A percentile compares a stretch with the other conserved stretches of the same genome.
Conservation (phyloP, 1,140 invertebrate species). For the Popillia japonica region DNA sequence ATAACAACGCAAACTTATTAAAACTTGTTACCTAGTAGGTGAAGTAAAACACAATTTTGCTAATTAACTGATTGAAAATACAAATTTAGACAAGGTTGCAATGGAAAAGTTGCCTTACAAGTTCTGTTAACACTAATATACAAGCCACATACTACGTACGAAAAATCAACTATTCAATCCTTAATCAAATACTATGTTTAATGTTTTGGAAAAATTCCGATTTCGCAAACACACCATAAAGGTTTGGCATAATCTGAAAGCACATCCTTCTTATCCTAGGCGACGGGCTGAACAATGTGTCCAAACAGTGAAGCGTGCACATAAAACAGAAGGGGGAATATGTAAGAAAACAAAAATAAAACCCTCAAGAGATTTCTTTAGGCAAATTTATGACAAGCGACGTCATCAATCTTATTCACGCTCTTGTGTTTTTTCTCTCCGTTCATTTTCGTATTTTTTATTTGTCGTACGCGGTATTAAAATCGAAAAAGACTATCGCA, state of each 20-base stretch:
- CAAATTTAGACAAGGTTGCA: no score
- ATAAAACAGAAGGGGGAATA: constrained; percentile 49
- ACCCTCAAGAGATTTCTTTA: constrained; percentile 50
- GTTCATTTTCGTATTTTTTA: constrained; percentile 20
- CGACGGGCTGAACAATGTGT: constrained; percentile 49
- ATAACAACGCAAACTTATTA: no score
- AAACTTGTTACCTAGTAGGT: no score
- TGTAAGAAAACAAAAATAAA: constrained; percentile 50
- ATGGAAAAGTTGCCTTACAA: no score
- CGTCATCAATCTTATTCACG: constrained; percentile 52
- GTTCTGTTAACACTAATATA: no score
- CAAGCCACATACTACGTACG: neutral
- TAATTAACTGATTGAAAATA: no score
- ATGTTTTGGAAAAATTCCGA: constrained; percentile 37
- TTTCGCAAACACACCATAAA: constrained; percentile 36
- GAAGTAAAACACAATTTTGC: no score
- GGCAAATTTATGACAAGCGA: constrained; percentile 54
- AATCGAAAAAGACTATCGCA: no score
- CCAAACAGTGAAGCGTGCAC: constrained; percentile 47
- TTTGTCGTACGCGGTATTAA: no score
- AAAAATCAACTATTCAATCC: neutral
- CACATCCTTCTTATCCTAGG: constrained; percentile 48
- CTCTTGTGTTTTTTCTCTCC: constrained; percentile 39
- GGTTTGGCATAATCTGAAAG: constrained; percentile 52
- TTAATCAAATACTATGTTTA: constrained; percentile 26